A percentile compares a stretch with the other conserved stretches of the same genome.
Evolutionary conservation across 1,140 invertebrate genomes (phyloP).

Genomic region (Drosophila obscura): DNA sequence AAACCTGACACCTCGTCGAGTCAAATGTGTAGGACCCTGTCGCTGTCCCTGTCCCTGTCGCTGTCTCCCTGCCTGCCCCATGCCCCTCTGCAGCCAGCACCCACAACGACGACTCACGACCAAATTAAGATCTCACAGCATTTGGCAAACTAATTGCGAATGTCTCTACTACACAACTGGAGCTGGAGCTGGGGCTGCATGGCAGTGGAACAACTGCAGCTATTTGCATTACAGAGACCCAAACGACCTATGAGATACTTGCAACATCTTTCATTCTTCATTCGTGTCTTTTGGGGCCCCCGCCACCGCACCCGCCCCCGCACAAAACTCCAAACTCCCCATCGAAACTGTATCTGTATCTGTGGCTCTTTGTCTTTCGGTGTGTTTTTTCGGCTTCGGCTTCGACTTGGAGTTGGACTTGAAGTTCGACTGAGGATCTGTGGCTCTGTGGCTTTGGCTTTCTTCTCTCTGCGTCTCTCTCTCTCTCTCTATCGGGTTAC

Average conservation of each 20-base stretch:
- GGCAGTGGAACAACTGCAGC: constrained; percentile 39
- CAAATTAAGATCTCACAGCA: constrained; percentile 81
- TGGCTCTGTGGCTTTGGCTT: constrained; percentile 53
- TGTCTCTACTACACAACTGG: constrained; percentile 55
- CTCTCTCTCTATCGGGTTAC: constrained; percentile 49
- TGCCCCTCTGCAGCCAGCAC: background rate
- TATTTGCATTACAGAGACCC: constrained; percentile 71
- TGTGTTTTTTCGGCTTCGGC: constrained; percentile 28
- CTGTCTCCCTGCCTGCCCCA: background rate
- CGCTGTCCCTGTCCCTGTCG: background rate
- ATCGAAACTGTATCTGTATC: constrained; percentile 29
- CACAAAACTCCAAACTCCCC: constrained; percentile 32
- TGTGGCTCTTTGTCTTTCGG: constrained; percentile 26
- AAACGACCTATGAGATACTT: constrained; percentile 50
- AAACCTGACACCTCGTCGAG: constrained; percentile 52
- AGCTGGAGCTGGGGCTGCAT: background rate
- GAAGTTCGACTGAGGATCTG: constrained; percentile 2
- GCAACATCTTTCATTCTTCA: constrained; percentile 40
- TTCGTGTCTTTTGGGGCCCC: too few species aligned
- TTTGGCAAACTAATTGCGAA: constrained; percentile 79
- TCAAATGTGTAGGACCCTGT: constrained; percentile 33
- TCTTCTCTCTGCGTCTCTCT: constrained; percentile 41
- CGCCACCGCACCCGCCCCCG: background rate
- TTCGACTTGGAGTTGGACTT: constrained; percentile 11
- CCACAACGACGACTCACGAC: constrained; percentile 57